Evolutionary conservation across 2,113 vertebrate genomes (phyloP).

Genomic region (Heterotis niloticus): DNA sequence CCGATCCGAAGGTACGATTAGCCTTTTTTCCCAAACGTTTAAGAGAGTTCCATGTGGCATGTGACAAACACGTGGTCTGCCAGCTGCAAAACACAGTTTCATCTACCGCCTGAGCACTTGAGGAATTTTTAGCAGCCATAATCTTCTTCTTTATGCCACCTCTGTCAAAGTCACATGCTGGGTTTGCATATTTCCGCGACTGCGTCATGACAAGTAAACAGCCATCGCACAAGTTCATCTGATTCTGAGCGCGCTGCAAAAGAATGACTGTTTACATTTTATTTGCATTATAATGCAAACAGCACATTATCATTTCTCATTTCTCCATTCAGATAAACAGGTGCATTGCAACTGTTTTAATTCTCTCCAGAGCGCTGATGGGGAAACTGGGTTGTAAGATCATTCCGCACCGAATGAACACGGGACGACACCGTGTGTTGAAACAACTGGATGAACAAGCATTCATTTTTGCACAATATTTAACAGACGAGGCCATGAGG

Average conservation of each 20-base stretch:
- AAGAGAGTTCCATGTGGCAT: neutral
- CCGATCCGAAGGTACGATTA: too few relatives aligned
- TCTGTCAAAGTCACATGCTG: neutral
- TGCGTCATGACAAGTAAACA: neutral
- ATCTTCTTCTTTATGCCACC: neutral
- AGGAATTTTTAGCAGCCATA: neutral
- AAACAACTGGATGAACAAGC: neutral
- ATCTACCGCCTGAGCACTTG: too few relatives aligned
- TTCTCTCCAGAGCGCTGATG: neutral
- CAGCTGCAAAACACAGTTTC: neutral
- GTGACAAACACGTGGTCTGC: neutral
- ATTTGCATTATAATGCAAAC: neutral
- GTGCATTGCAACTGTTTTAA: neutral
- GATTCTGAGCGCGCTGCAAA: neutral
- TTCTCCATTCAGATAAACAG: constrained; percentile 5
- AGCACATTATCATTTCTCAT: neutral
- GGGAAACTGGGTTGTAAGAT: neutral
- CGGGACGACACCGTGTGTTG: neutral
- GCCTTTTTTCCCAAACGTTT: too few relatives aligned
- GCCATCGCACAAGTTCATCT: neutral
- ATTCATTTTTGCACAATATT: neutral
- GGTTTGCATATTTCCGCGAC: neutral
- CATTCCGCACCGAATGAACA: neutral
- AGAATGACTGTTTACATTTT: neutral
- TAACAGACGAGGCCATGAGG: neutral